A percentile compares a stretch with the other conserved stretches of the same genome.
These are phyloP conservation scores for Dendrolimus kikuchii DNA, from an alignment of 1,140 invertebrate genomes.

Conservation along the genomic window DNA sequence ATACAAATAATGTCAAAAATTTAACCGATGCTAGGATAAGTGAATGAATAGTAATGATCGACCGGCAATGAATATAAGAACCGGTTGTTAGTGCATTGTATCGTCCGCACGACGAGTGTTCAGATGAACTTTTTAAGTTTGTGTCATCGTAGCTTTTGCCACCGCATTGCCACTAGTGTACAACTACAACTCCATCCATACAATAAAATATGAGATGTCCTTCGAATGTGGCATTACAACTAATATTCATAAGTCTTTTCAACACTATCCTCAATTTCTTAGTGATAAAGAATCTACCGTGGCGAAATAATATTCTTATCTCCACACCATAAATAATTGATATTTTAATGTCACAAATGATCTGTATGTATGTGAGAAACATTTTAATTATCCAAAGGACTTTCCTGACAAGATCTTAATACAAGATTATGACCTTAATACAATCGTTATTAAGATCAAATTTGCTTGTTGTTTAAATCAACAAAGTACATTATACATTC, in stretches of 20 bases:
- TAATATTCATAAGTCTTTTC: conserved; percentile 1
- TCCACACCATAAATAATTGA: conserved; percentile 69
- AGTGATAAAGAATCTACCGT: conserved; percentile 33
- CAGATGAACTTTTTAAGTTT: no score
- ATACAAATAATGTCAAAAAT: no score
- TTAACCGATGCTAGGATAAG: no score
- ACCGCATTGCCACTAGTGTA: no score
- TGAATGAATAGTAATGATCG: no score
- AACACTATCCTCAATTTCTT: conserved; percentile 41
- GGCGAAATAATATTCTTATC: conserved; percentile 55
- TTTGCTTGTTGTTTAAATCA: conserved; percentile 6
- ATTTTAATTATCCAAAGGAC: conserved; percentile 18
- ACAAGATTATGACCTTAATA: conserved; percentile 1
- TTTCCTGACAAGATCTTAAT: conserved; percentile 7
- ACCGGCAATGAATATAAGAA: no score
- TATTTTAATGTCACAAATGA: conserved; percentile 72
- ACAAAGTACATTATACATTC: conserved; percentile 11
- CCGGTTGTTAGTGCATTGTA: no score
- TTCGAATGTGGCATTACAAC: no score
- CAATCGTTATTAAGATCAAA: conserved; percentile 6
- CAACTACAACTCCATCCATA: no score
- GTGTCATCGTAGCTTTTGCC: no score
- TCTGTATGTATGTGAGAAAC: conserved; percentile 65
- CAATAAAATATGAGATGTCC: no score
- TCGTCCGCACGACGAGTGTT: no score